Evolutionary conservation across 2,888 invertebrate species (phyloP), one percentile per base, ranked within the genome.

Genomic region (Ochlodes sylvanus): DNA sequence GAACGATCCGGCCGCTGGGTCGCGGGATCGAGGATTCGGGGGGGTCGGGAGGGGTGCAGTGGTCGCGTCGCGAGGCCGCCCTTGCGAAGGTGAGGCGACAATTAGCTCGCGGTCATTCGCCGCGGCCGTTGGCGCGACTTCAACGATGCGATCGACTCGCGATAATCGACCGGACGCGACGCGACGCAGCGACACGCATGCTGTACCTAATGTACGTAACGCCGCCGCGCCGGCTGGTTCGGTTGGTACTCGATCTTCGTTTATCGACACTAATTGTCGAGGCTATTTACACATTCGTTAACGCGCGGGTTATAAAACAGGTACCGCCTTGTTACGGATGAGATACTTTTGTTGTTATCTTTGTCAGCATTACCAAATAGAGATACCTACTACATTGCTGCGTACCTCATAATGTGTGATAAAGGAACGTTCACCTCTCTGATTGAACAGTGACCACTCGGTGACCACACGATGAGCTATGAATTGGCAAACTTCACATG

Each of bases 61-160:
- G 70, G 72, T 68, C 72, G 69, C 69, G 68, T 69, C 69, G 70
- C 73, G 69, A 69, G 76, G 72, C 74, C 73, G 76, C 75, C 73
- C 75, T 71, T 76, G 79, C 77, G 79, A 89, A 89, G 89, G 89
- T 89, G 89, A 88, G 81, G 87, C 85, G 89, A 90, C 65, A 65
- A 65, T 89, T 89, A 90, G 85, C 88, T 84, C 84, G 86, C 88
- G 89, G 89, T 88, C 87, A 87, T 88, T 88, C 85, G 87, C 57
- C 56, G 54, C 44, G 61, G 77, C 68, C 58, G 71, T 65, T 88
- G 89, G 90, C 89, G 87, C 89, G 89, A 88, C 92, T 50, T 90
- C 92, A 91, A 92, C 89, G 92, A 91, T 90, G 87, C 88, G 89
- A 89, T 89, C 89, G 86, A 84, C 87, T 88, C 83, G 86, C 86